These are phyloP conservation scores for Paratrypauchen microcephalus DNA, from an alignment of 2,797 vertebrate species.

Conservation along the genomic window DNA sequence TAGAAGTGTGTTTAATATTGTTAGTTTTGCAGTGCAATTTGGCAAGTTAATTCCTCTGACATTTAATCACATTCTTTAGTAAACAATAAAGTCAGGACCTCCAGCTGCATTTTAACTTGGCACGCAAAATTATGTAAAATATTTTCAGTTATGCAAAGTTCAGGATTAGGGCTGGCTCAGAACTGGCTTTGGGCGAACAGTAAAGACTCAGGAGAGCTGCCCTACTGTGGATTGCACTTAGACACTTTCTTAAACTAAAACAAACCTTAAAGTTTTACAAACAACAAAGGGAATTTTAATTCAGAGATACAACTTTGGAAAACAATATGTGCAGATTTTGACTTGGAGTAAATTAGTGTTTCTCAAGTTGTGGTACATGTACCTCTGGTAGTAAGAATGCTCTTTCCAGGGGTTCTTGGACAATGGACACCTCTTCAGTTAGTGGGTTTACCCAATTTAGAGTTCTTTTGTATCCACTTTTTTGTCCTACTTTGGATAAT, in stretches of 20 bases:
- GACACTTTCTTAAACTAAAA: slow-evolving; percentile 2
- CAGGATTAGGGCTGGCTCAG: neutral
- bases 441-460: no score
- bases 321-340: neutral
- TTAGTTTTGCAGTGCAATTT: neutral
- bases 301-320: neutral
- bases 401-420: no score
- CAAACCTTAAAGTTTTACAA: neutral
- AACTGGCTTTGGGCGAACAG: neutral
- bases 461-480: no score
- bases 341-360: no score
- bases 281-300: neutral
- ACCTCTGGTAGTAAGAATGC: no score
- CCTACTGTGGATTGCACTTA: slow-evolving; percentile 14
- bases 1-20: neutral
- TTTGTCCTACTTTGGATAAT: no score
- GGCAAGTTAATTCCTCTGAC: neutral
- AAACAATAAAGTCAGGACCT: neutral
- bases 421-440: no score
- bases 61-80: neutral
- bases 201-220: slow-evolving; percentile 1
- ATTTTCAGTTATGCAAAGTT: neutral
- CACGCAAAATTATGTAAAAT: neutral
- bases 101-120: neutral
- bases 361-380: no score